These are phyloP conservation scores for Dasysyrphus tricinctus DNA, from an alignment of 2,888 invertebrate species.

Conservation along the genomic window DNA sequence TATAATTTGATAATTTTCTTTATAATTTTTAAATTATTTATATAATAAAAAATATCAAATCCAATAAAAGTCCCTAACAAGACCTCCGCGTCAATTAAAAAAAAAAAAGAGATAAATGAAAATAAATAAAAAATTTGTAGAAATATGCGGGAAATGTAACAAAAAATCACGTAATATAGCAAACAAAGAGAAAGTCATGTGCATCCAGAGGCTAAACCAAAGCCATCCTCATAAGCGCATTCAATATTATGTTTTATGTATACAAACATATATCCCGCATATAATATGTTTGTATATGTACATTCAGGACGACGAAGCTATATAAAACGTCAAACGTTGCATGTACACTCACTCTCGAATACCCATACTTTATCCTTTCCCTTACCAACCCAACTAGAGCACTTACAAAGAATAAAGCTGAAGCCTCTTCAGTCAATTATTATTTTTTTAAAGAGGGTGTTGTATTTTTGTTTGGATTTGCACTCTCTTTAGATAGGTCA, in stretches of 20 bases:
- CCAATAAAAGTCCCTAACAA: too few species aligned
- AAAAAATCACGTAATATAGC: constrained; percentile 51
- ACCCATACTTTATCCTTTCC: too few species aligned
- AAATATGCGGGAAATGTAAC: constrained; percentile 66
- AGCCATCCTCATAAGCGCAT: constrained; percentile 44
- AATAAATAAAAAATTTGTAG: constrained; percentile 30
- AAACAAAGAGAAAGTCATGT: constrained; percentile 65
- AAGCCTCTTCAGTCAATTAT: constrained; percentile 69
- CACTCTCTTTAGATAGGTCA: constrained; percentile 67
- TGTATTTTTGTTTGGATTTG: constrained; percentile 68
- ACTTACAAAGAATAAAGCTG: neutral
- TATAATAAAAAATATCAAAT: too few species aligned
- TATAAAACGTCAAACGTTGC: constrained; percentile 34
- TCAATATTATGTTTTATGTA: neutral
- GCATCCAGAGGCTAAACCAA: constrained; percentile 39
- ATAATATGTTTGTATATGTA: neutral
- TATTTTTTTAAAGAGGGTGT: constrained; percentile 62
- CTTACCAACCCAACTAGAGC: neutral
- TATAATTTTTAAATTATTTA: too few species aligned
- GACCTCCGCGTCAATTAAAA: neutral
- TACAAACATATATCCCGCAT: neutral
- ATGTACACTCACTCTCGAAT: neutral
- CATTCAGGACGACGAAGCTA: neutral
- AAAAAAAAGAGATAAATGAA: constrained; percentile 20
- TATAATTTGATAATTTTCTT: too few species aligned